Percentiles rank a stretch among this genome's conserved stretches.
These are phyloP conservation scores for Ptychobarbus kaznakovi DNA, from an alignment of 2,797 vertebrate genomes.

Conservation along the genomic window DNA sequence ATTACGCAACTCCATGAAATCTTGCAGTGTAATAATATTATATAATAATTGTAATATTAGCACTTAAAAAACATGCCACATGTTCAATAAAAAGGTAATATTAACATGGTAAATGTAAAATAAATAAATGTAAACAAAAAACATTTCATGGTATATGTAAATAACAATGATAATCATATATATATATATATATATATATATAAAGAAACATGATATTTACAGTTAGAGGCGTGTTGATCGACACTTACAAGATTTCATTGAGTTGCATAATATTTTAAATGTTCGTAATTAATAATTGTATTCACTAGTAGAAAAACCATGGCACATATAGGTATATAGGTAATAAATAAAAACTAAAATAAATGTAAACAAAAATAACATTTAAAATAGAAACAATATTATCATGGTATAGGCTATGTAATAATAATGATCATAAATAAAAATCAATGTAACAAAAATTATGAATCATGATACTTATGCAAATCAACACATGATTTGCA, in stretches of 20 bases:
- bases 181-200: too few species aligned
- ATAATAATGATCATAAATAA: neutral
- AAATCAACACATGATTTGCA: neutral
- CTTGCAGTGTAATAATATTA: neutral
- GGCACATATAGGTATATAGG: neutral
- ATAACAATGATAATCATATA: neutral
- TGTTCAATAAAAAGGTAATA: neutral
- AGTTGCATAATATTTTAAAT: conserved; percentile 28
- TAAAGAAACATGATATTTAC: neutral
- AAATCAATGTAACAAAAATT: neutral
- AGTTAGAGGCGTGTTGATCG: neutral
- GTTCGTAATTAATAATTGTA: neutral
- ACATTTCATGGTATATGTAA: neutral
- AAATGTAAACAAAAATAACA: neutral
- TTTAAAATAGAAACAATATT: neutral
- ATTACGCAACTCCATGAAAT: too few species aligned
- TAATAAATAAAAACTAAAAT: neutral
- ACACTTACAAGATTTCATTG: neutral
- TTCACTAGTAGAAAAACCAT: neutral
- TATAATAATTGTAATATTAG: neutral
- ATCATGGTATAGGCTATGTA: neutral
- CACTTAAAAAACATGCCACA: neutral
- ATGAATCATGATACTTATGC: neutral
- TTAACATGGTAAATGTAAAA: neutral
- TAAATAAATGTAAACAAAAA: neutral